Evolutionary conservation across 2,888 invertebrate species (phyloP), one percentile per base, ranked within the genome.

Genomic region (Scaptomyza cyrtandrae): DNA sequence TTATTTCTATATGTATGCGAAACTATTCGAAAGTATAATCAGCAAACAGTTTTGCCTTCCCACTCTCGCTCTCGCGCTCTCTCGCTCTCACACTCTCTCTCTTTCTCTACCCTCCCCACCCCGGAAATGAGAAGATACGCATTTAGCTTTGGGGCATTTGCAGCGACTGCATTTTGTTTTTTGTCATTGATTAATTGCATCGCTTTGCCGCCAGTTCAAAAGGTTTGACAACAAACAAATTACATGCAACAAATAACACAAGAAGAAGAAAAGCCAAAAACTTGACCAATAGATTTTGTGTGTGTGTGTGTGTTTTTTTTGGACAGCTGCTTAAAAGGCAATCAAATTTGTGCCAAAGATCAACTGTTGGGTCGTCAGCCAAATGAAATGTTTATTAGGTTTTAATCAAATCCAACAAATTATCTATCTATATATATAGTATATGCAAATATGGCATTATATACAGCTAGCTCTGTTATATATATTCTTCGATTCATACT

Each of bases 141-240:
- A 9, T 37, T 37, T 13, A 4, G 33, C 33, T 13, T 37, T n/a
- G 13, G 14, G 14, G 35, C 16, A 33, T 19, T 9, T 33, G 29
- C 37, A 16, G 41, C 3, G 16, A 14, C 37, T 76, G 74, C 72
- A 66, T 60, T 71, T 64, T 67, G 9, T 16, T 64, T 67, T 16
- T 16, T 64, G 75, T 61, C 75, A 78, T 78, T 75, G 75, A 75
- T 75, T 68, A 69, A 75, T 75, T 41, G 64, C 69, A 62, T 46
- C 78, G 75, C 45, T 37, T 60, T 57, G 67, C 27, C 60, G 50
- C 16, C 78, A 55, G 75, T 75, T 75, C 75, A 75, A 67, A 33
- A 78, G 75, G 75, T 74, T 61, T 64, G 45, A 61, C 74, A 68
- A 6, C 78, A 75, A 75, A 75, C 78, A 75, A 75, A 75, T 75